Conservation (phyloP, 2,888 invertebrate genomes). For the Apantesis nais region DNA sequence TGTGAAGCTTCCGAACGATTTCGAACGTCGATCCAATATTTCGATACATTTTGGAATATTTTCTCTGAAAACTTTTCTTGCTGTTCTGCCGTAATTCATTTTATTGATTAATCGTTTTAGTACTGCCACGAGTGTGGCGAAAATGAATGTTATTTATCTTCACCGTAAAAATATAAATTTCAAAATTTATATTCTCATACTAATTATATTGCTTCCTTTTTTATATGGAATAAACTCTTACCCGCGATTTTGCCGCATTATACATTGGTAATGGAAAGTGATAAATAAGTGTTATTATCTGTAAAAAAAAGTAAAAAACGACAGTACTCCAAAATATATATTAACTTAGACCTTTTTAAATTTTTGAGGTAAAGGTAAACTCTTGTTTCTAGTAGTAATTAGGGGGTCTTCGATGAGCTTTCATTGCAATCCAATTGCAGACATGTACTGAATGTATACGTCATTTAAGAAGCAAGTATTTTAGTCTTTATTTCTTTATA, state of each 20-base stretch:
- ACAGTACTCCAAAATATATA: too few relatives aligned
- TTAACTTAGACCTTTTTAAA: too few relatives aligned
- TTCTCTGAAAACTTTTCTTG: slow-evolving; percentile 18
- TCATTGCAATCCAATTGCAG: too few relatives aligned
- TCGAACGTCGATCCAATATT: slow-evolving; percentile 22
- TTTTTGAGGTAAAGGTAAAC: too few relatives aligned
- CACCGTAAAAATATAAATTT: not conserved
- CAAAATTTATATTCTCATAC: too few relatives aligned
- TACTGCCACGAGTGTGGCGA: slow-evolving; percentile 11
- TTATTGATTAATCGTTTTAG: slow-evolving; percentile 32
- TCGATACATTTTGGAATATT: slow-evolving; percentile 29
- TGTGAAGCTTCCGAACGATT: slow-evolving; percentile 12
- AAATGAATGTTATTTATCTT: slow-evolving; percentile 8
- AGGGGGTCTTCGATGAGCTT: too few relatives aligned
- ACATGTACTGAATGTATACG: too few relatives aligned
- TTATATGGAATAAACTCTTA: not conserved
- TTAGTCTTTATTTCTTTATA: too few relatives aligned
- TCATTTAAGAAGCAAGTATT: too few relatives aligned
- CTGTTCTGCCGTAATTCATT: slow-evolving; percentile 25
- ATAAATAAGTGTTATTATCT: not conserved
- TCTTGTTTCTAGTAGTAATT: not conserved
- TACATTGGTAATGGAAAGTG: not conserved
- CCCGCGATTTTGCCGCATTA: not conserved
- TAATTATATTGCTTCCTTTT: not conserved
- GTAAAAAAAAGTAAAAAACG: not conserved